Base-by-base conservation (phyloP, 2,797 vertebrate genomes). In the Epinephelus coioides region DNA sequence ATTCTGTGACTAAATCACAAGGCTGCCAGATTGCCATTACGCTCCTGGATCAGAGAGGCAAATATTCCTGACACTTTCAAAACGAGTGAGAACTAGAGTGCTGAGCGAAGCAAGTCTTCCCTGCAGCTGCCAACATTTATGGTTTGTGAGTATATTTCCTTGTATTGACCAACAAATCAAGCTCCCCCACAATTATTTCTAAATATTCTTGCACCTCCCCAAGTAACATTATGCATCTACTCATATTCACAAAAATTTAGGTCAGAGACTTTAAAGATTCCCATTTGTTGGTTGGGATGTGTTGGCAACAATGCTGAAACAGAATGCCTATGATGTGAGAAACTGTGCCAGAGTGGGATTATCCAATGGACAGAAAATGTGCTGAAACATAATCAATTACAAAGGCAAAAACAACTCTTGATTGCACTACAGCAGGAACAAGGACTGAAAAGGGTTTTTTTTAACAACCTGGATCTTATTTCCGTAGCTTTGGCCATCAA, bases 51-150 rank as follows among this genome's bases (percentile, higher is more conserved):
- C 81, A 73, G 55, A 86, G 83, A 83, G 79, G 85, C 60, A 89
- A 91, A 92, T 82, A 86, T 90, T 89, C 87, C 80, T 86, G 91
- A 92, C 90, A 90, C 88, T 86, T 89, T 86, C 73, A 86, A 84
- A 93, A 85, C 57, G 27, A 82, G 73, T 73, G 70, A 90, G 85
- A 91, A 82, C 65, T 19, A 61, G 71, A 90, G 78, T 71, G 90
- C 89, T 92, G 91, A 92, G 87, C 84, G 89, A 73, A 92, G 92
- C 88, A 89, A 69, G 82, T 72, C 78, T 71, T 64, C 61, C 70
- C 64, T 75, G 69, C 69, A 30, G 70, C 88, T 90, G 91, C 85
- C 78, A 87, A 78, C 88, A 64, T 90, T 89, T 77, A 88, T 83
- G 81, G 79, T 85, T 83, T 76, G 83, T 76, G 85, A 90, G 84